Evolutionary conservation across 2,888 invertebrate genomes (phyloP), one percentile per base, ranked within the genome.

Genomic region (Drosophila testacea): DNA sequence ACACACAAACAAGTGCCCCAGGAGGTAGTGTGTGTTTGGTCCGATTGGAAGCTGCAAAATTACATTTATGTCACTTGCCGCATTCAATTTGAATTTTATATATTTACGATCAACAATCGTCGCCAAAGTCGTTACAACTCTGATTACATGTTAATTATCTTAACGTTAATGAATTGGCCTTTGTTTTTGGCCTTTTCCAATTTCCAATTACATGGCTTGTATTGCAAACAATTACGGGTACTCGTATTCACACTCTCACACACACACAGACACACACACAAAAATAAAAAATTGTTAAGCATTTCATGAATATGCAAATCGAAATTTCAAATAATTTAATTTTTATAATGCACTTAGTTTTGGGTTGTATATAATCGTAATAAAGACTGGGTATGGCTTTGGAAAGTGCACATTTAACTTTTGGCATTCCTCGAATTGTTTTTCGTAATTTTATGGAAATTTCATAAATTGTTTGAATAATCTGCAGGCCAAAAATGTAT

Each of bases 91-190:
- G 48, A 60, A 73, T 39, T 50, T 39, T 50, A 32, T 41, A 59
- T 68, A 77, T 80, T 65, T 66, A 69, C 66, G 64, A 52, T 34
- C 5, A 34, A 60, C 48, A 51, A 32, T 36, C 34, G 28, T 42
- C 27, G 38, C 13, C 57, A 70, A 68, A 69, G 66, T 78, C 79
- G 81, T 81, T 81, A 76, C 84, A 64, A 66, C 83, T 65, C 73
- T 76, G 87, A 83, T 89, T 83, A 89, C 83, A 87, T 89, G 83
- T 86, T 83, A 83, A 83, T 83, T 83, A 83, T 87, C 70, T 78
- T 77, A 62, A 56, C 78, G 59, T 69, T 69, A 60, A 73, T 62
- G 68, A 77, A 71, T 72, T 77, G 67, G 30, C 77, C 70, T 60
- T 67, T 74, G 51, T 66, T 34, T 28, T 39, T 27, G 28, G 22